Evolutionary conservation across 2,113 vertebrate genomes (phyloP).

Genomic region (Leiothrix lutea): DNA sequence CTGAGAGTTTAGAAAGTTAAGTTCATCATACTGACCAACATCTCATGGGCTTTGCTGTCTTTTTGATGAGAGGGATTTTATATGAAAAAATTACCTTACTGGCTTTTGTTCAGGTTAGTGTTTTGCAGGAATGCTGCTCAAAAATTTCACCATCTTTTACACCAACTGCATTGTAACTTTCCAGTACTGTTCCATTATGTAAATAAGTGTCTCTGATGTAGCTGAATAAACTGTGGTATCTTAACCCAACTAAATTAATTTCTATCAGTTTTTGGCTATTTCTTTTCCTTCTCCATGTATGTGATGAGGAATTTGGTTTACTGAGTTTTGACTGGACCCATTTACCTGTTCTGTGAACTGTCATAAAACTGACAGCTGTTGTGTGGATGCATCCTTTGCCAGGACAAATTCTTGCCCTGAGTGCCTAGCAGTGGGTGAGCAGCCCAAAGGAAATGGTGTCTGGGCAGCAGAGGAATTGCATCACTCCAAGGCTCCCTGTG

Average conservation of each 20-base stretch:
- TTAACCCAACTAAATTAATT: not conserved
- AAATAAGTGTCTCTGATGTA: not conserved
- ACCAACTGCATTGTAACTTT: not conserved
- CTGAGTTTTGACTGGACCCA: not conserved
- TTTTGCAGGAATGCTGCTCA: not conserved
- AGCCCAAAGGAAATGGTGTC: not conserved
- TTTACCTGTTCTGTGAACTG: not conserved
- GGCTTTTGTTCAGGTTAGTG: not conserved
- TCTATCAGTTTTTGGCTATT: not conserved
- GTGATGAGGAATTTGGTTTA: not conserved
- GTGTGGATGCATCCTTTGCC: rapidly evolving
- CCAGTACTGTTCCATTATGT: not conserved
- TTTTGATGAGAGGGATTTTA: not conserved
- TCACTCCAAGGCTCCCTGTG: not conserved
- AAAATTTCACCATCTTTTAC: not conserved
- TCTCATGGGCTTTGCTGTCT: not conserved
- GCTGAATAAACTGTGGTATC: not conserved
- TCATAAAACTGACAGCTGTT: not conserved
- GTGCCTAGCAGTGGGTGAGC: not conserved
- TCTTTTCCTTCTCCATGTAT: not conserved
- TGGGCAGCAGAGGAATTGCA: not conserved
- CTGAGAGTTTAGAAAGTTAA: not conserved
- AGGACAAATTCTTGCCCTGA: rapidly evolving
- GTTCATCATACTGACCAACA: not conserved
- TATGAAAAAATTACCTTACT: not conserved